Evolutionary conservation across 2,797 vertebrate species (phyloP), one percentile per base, ranked within the genome.

Genomic region (Rhodeus uyekii): DNA sequence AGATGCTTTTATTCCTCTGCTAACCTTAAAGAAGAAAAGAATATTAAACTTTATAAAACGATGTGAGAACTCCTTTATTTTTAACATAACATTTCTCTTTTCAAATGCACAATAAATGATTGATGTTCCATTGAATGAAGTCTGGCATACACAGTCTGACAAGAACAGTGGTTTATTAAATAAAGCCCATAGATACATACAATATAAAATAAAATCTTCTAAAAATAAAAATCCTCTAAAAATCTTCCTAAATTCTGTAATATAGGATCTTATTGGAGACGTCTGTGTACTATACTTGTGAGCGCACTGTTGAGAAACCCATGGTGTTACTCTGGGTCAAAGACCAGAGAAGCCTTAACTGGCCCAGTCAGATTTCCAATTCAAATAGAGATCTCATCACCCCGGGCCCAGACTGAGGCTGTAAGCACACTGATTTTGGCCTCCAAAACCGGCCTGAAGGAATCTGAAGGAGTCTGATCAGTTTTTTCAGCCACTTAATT

Each of bases 401-500:
- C 68, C 1, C 9, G 7, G 44, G 13, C 68, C 1, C 9, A 13
- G 44, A 22, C 53, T 80, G 50, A 60, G 36, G 27, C 27, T 55
- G 39, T 27, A 32, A 63, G 19, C 58, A 24, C 32, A 24, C 24
- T 44, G 46, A n/a, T 55, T 50, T 73, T 67, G 16, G 73, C 22
- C 38, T 55, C 50, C 53, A 69, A 53, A 19, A 60, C 29, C 38
- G 46, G 55, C 74, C 65, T 61, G 32, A 72, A 65, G 48, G 24
- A 78, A 48, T 55, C 16, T 14, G 32, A n/a, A n/a, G n/a, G n/a
- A 7, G 34, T 58, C 39, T 61, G 53, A 29, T 55, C 36, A 65
- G 46, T 83, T 78, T 68, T 53, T 9, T 42, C 18, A 58, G 24
- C 64, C 36, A 79, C 76, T 42, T 68, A 46, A 55, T 65, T n/a